These are phyloP conservation scores for Solea solea DNA, from an alignment of 2,113 vertebrate genomes.

Conservation along the genomic window DNA sequence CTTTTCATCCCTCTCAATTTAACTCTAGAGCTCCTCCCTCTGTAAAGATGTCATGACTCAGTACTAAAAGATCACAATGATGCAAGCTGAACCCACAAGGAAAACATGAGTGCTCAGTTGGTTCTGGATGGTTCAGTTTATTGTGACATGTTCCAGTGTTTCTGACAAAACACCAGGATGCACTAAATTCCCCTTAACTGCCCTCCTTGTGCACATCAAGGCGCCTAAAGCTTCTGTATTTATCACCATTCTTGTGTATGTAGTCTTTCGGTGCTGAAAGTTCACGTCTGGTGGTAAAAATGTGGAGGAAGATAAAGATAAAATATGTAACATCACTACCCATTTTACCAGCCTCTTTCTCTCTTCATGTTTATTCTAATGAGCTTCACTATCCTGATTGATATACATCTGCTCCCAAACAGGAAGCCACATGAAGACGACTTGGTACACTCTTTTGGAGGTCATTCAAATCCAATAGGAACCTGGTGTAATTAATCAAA, in stretches of 20 bases:
- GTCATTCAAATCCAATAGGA: constrained; percentile 68
- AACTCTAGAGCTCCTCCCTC: constrained; percentile 14
- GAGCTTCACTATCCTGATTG: constrained; percentile 61
- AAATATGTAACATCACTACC: constrained; percentile 8
- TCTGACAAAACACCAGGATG: constrained; percentile 50
- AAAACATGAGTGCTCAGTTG: constrained; percentile 27
- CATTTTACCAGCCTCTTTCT: constrained; percentile 34
- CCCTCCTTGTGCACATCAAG: constrained; percentile 21
- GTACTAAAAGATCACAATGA: neutral
- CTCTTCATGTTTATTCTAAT: constrained; percentile 68
- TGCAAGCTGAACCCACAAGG: constrained; percentile 2
- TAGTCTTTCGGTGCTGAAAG: neutral
- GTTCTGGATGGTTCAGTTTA: constrained; percentile 31
- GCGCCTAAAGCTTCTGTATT: constrained; percentile 41
- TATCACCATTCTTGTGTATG: constrained; percentile 34
- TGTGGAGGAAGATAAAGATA: constrained; percentile 35
- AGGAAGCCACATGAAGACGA: constrained; percentile 59
- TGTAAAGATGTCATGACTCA: neutral
- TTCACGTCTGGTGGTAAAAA: constrained; percentile 38
- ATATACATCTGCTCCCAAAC: constrained; percentile 46
- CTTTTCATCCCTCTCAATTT: constrained; percentile 16
- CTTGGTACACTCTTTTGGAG: constrained; percentile 63
- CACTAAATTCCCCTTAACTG: constrained; percentile 37
- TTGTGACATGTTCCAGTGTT: constrained; percentile 23
- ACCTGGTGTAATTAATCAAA: constrained; percentile 71